Percentiles rank a stretch among this genome's conserved stretches.
Evolutionary conservation across 2,888 invertebrate genomes (phyloP).

Genomic region (Agrypnus murinus): DNA sequence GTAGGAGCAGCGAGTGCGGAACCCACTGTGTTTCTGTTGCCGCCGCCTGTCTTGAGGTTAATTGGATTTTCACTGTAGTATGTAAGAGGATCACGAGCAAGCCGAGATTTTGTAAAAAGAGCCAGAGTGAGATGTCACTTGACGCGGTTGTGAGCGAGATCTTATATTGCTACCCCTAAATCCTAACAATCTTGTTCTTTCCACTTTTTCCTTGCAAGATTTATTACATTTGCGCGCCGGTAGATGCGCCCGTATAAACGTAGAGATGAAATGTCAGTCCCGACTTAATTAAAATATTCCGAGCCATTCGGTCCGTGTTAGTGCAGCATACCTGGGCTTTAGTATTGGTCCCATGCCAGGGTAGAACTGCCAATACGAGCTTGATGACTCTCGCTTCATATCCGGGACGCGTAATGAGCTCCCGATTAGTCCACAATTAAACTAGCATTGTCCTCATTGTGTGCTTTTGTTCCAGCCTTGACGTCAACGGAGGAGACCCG

Average conservation of each 20-base stretch:
- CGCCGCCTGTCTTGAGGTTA: constrained; percentile 62
- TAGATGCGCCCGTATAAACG: constrained; percentile 25
- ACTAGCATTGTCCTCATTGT: constrained; percentile 61
- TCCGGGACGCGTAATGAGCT: constrained; percentile 52
- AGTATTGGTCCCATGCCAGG: constrained; percentile 41
- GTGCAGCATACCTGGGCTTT: constrained; percentile 40
- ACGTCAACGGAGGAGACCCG: constrained; percentile 61
- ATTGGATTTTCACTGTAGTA: constrained; percentile 60
- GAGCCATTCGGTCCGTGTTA: constrained; percentile 34
- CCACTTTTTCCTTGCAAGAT: constrained; percentile 45
- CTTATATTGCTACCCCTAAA: constrained; percentile 50
- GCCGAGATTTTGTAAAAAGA: constrained; percentile 57
- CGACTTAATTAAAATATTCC: constrained; percentile 50
- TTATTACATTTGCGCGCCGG: constrained; percentile 45
- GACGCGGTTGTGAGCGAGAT: constrained; percentile 52
- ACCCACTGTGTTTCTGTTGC: constrained; percentile 56
- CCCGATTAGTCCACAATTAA: constrained; percentile 60
- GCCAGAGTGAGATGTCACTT: constrained; percentile 55
- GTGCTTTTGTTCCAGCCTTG: constrained; percentile 64
- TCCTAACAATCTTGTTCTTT: constrained; percentile 50
- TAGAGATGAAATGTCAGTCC: constrained; percentile 45
- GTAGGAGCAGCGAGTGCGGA: constrained; percentile 38
- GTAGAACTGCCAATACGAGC: constrained; percentile 47
- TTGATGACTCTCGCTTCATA: constrained; percentile 46
- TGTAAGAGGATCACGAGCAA: constrained; percentile 58